Percentiles rank a stretch among this genome's conserved stretches.
phyloP scores from a whole-genome alignment of 37 sponge, comb jelly and placozoan genomes.

The Bolinopsis microptera region DNA sequence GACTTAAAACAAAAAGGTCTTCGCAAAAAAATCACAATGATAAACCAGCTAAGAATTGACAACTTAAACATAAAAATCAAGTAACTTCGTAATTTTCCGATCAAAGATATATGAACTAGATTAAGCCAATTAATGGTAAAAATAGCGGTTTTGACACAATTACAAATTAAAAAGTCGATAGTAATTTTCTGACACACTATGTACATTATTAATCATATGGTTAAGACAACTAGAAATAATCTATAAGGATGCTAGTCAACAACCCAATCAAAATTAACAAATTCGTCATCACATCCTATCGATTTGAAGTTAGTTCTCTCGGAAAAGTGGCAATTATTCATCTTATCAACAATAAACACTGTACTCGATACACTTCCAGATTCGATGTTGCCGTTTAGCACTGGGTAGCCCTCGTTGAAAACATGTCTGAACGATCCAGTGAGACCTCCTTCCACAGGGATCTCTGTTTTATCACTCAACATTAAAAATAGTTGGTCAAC shows the following conservation, averaged over 20 bases:
- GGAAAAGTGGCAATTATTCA: background rate
- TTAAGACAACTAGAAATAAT: no score
- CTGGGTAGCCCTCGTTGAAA: background rate
- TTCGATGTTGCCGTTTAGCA: background rate
- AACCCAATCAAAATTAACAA: background rate
- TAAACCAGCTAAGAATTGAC: no score
- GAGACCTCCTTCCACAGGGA: background rate
- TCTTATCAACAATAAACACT: background rate
- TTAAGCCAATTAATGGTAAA: no score
- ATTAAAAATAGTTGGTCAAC: background rate
- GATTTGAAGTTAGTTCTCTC: background rate
- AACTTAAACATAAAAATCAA: no score
- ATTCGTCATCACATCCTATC: background rate
- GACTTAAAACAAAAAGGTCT: no score
- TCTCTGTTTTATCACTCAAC: background rate
- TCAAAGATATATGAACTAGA: no score
- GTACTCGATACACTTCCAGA: constrained; percentile 46
- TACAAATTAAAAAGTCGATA: no score
- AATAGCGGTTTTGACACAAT: no score
- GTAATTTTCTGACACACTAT: no score
- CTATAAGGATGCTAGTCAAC: background rate
- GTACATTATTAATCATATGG: no score
- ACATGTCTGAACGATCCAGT: constrained; percentile 28
- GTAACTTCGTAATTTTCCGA: no score
- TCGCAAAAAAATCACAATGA: no score